Percentiles rank a stretch among this genome's conserved stretches.
Evolutionary conservation across 2,113 vertebrate species (phyloP).

Genomic region (Microtus oregoni): DNA sequence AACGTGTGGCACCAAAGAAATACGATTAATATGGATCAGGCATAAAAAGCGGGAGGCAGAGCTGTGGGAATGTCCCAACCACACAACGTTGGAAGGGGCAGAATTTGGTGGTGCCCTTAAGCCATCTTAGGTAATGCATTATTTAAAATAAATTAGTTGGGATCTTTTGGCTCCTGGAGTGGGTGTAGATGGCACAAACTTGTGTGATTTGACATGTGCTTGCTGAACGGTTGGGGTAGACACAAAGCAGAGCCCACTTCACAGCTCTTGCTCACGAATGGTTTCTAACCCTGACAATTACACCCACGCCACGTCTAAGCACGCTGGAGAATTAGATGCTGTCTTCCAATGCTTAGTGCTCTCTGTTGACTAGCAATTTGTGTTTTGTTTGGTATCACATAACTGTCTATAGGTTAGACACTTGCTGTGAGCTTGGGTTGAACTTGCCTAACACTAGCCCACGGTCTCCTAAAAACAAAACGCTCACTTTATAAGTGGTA

Average conservation of each 20-base stretch:
- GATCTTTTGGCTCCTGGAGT: slow-evolving; percentile 4
- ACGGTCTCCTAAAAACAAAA: slow-evolving; percentile 36
- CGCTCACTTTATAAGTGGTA: background rate
- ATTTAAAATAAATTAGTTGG: background rate
- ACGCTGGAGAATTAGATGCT: slow-evolving; percentile 41
- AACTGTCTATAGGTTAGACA: slow-evolving; percentile 21
- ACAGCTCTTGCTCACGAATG: background rate
- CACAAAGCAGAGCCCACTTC: background rate
- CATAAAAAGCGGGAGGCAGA: background rate
- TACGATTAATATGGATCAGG: background rate
- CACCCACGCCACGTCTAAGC: slow-evolving; percentile 17
- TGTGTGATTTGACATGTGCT: slow-evolving; percentile 2
- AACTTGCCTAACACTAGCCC: background rate
- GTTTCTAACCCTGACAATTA: slow-evolving; percentile 19
- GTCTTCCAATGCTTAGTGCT: slow-evolving; percentile 29
- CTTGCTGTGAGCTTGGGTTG: background rate
- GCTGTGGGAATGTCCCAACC: background rate
- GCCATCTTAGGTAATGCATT: background rate
- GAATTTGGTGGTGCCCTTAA: background rate
- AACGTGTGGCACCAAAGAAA: background rate
- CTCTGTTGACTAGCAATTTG: slow-evolving; percentile 61
- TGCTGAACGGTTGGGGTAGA: background rate
- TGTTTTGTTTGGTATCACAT: slow-evolving; percentile 46
- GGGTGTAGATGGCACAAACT: background rate
- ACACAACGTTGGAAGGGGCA: background rate